Evolutionary conservation across 1,140 invertebrate species (phyloP).

Genomic region (Delia radicum): DNA sequence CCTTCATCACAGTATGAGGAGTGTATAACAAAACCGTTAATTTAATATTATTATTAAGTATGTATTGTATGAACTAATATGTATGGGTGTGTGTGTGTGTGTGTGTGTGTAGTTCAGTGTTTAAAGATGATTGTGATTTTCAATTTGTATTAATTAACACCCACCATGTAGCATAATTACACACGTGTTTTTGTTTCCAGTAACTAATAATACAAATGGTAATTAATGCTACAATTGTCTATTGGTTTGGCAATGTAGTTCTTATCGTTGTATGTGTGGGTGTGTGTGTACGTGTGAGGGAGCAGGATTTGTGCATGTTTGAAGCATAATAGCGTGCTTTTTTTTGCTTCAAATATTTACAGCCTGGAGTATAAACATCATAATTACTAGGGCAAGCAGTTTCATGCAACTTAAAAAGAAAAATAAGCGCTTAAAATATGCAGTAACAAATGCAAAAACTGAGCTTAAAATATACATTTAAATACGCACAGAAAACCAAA

Average conservation of each 20-base stretch:
- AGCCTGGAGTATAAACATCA: no score
- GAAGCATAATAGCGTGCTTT: no score
- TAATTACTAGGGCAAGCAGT: no score
- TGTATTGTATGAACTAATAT: not conserved
- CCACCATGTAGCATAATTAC: conserved; percentile 4
- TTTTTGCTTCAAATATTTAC: no score
- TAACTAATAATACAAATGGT: not conserved
- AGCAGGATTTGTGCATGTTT: no score
- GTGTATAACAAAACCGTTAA: not conserved
- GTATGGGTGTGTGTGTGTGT: not conserved
- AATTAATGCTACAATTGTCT: conserved; percentile 16
- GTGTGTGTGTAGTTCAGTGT: not conserved
- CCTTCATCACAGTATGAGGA: no score
- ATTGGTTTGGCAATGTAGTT: not conserved
- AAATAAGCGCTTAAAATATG: no score
- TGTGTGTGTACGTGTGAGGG: not conserved
- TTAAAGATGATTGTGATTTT: not conserved
- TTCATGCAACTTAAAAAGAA: no score
- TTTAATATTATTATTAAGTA: not conserved
- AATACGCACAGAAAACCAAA: no score
- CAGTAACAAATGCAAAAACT: no score
- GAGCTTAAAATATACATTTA: no score
- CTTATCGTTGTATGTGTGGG: not conserved
- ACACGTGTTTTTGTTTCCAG: not conserved
- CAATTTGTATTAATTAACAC: conserved; percentile 22